phyloP scores from a whole-genome alignment of 1,140 invertebrate species.

The Drosophila mayri region DNA sequence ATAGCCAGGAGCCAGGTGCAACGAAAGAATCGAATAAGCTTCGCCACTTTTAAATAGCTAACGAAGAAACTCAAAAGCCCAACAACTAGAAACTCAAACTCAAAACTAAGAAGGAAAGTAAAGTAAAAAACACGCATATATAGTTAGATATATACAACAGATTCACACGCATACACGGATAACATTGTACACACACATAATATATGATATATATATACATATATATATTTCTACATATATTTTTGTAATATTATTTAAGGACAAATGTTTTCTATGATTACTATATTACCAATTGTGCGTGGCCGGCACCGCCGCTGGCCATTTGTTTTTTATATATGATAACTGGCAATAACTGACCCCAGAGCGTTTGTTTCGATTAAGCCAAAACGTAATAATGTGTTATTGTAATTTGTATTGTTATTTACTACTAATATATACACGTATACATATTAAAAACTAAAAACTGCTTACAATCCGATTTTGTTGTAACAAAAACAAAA shows the following conservation, averaged over 20 bases:
- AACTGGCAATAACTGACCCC: conserved; percentile 62
- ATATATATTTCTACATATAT: conserved; percentile 67
- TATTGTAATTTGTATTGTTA: conserved; percentile 84
- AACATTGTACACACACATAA: conserved; percentile 29
- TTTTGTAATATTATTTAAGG: conserved; percentile 81
- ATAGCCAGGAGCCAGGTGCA: conserved; percentile 29
- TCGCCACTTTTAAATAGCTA: conserved; percentile 30
- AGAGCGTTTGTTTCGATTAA: conserved; percentile 75
- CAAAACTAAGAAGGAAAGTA: conserved; percentile 12
- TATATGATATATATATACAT: conserved; percentile 48
- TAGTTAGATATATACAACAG: conserved; percentile 39
- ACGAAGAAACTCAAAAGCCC: conserved; percentile 46
- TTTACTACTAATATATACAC: conserved; percentile 75
- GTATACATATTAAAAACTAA: conserved; percentile 41
- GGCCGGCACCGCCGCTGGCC: conserved; percentile 42
- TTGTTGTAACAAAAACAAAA: conserved; percentile 60
- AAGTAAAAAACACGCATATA: conserved; percentile 29
- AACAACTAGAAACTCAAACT: conserved; percentile 12
- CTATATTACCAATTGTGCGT: conserved; percentile 62
- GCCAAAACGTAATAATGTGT: conserved; percentile 79
- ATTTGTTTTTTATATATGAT: conserved; percentile 56
- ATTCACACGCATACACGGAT: conserved; percentile 37
- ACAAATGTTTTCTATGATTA: conserved; percentile 61
- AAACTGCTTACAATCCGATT: conserved; percentile 64
- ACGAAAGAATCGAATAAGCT: conserved; percentile 64